These are phyloP conservation scores for Lasioglossum lativentre DNA, from an alignment of 2,888 invertebrate genomes.

Conservation along the genomic window DNA sequence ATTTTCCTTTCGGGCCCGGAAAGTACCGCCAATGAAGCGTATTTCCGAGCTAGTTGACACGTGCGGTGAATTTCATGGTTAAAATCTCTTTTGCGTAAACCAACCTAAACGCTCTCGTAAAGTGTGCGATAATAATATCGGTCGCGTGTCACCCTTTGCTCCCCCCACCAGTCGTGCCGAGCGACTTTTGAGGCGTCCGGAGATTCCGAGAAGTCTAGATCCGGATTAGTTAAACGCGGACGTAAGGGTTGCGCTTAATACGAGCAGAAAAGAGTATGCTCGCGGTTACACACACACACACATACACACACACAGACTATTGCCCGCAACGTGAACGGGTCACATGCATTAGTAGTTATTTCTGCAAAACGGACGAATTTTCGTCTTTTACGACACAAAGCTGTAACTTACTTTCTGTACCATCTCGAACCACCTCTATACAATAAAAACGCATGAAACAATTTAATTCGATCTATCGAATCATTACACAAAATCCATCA, in stretches of 20 bases:
- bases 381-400: too few species aligned
- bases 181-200: slow-evolving; percentile 44
- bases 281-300: slow-evolving; percentile 31
- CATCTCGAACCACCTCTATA: too few species aligned
- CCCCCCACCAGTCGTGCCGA: slow-evolving; percentile 35
- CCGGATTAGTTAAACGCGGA: slow-evolving; percentile 62
- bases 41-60: background rate
- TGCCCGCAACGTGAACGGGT: too few species aligned
- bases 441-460: too few species aligned
- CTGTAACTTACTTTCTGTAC: too few species aligned
- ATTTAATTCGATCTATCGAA: too few species aligned
- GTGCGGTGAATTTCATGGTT: background rate
- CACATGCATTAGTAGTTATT: too few species aligned
- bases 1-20: too few species aligned
- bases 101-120: slow-evolving; percentile 35
- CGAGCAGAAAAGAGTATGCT: slow-evolving; percentile 48
- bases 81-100: slow-evolving; percentile 11
- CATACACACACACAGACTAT: slow-evolving; percentile 1
- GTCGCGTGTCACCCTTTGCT: slow-evolving; percentile 32
- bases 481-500: too few species aligned
- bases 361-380: too few species aligned
- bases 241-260: slow-evolving; percentile 68
- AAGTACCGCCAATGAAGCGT: background rate
- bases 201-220: slow-evolving; percentile 73
- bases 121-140: slow-evolving; percentile 52